Evolutionary conservation across 2,113 vertebrate genomes (phyloP).

Genomic region (Cinclus cinclus): DNA sequence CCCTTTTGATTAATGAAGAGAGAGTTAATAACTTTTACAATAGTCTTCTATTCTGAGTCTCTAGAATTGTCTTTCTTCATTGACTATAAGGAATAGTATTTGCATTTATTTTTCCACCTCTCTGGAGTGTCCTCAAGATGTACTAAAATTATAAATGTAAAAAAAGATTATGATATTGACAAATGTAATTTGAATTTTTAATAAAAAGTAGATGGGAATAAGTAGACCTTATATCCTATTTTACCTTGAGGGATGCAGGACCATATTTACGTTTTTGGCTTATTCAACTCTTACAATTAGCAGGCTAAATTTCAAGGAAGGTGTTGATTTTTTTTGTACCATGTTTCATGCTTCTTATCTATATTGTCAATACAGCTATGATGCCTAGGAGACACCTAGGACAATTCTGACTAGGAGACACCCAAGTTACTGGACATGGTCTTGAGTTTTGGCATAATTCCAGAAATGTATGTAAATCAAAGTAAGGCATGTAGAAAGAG

Average conservation of each 20-base stretch:
- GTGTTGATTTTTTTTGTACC: neutral
- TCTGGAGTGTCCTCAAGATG: neutral
- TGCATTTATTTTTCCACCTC: neutral
- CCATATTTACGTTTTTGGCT: neutral
- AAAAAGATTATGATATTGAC: neutral
- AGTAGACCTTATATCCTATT: neutral
- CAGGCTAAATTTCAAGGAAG: neutral
- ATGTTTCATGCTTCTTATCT: neutral
- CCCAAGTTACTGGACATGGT: neutral
- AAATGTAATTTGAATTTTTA: neutral
- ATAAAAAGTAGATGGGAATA: neutral
- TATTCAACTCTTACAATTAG: neutral
- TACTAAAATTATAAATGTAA: neutral
- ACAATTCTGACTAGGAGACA: neutral
- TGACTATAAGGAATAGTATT: neutral
- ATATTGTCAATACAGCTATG: neutral
- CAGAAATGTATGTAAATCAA: neutral
- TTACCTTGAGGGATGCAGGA: neutral
- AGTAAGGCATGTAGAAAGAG: neutral
- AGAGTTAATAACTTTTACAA: neutral
- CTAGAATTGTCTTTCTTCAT: neutral
- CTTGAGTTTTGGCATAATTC: neutral
- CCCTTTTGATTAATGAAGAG: neutral
- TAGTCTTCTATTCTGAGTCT: neutral
- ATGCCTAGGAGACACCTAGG: neutral